Conservation (phyloP, 1,140 invertebrate species). For the Chionoecetes opilio region DNA sequence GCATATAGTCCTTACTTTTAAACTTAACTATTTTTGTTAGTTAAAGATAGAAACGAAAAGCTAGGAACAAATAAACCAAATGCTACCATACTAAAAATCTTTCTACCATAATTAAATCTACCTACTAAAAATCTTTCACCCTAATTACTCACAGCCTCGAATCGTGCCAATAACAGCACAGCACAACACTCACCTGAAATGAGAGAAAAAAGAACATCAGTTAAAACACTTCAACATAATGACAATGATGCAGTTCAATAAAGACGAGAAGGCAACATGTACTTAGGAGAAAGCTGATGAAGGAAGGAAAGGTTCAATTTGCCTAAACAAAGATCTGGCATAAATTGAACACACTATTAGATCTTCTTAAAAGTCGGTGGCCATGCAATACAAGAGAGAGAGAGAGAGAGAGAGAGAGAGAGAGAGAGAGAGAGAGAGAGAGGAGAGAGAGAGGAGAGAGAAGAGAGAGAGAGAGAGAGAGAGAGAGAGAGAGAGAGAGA, state of each 20-base stretch:
- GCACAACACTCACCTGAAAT: neutral
- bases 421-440: constrained; percentile 40
- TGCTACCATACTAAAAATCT: no score
- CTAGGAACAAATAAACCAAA: no score
- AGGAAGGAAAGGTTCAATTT: neutral
- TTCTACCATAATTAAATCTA: no score
- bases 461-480: neutral
- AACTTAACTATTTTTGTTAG: no score
- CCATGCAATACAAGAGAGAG: constrained; percentile 13
- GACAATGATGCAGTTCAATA: neutral
- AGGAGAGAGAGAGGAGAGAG: neutral
- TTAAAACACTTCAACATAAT: neutral
- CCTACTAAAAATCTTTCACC: no score
- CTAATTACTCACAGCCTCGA: neutral
- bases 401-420: constrained; percentile 33
- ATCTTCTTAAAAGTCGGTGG: neutral
- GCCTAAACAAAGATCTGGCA: neutral
- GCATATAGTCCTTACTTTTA: no score
- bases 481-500: neutral
- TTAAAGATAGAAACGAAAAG: no score
- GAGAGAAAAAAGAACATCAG: neutral
- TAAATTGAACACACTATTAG: neutral
- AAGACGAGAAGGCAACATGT: neutral
- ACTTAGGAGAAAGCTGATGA: neutral
- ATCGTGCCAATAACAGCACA: neutral